phyloP scores from a whole-genome alignment of 1,140 invertebrate species.

The Euura lappo region DNA sequence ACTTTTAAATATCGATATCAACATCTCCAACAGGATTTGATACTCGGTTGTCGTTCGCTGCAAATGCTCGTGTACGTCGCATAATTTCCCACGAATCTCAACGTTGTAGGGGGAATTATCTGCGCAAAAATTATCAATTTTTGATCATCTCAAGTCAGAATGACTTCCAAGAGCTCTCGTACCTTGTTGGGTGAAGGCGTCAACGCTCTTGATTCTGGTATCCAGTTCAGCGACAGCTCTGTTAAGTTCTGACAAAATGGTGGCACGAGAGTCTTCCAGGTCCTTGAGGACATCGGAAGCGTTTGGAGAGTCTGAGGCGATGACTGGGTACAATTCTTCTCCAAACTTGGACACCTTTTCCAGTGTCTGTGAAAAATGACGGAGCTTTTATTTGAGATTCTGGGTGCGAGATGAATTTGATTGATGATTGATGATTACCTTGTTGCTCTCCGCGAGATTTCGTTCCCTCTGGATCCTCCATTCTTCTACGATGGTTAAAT shows the following conservation, averaged over 20 bases:
- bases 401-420: conserved; percentile 15
- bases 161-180: conserved; percentile 14
- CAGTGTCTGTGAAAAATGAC: conserved; percentile 66
- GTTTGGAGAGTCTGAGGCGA: conserved; percentile 68
- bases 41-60: conserved; percentile 75
- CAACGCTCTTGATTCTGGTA: conserved; percentile 70
- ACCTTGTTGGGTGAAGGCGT: conserved; percentile 59
- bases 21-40: conserved; percentile 74
- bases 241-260: conserved; percentile 68
- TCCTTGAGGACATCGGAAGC: conserved; percentile 64
- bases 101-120: conserved; percentile 48
- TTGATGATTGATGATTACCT: conserved; percentile 62
- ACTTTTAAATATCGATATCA: conserved; percentile 74
- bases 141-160: background rate
- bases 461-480: conserved; percentile 71
- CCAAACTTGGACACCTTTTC: conserved; percentile 77
- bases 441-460: conserved; percentile 76
- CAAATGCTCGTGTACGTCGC: conserved; percentile 71
- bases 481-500: conserved; percentile 70
- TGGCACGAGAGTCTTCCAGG: conserved; percentile 67
- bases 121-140: conserved; percentile 24
- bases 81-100: conserved; percentile 67
- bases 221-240: conserved; percentile 75
- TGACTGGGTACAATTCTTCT: conserved; percentile 77
- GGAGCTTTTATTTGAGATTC: background rate